Base-by-base conservation (phyloP, 2,113 vertebrate genomes). In the Scalopus aquaticus region DNA sequence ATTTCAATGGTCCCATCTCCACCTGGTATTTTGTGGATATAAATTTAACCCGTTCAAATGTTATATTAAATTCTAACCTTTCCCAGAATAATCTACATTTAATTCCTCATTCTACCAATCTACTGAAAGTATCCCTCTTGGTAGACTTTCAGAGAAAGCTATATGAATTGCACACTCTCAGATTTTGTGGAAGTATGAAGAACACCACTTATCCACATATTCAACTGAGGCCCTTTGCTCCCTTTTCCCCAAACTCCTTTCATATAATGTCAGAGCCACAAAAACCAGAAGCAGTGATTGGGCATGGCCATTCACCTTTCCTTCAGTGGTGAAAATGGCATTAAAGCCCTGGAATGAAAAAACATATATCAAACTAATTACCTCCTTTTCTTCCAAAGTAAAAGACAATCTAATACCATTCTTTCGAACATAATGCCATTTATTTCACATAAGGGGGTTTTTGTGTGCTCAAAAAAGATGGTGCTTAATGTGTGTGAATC, bases 361-460 rank as follows among this genome's bases (percentile, higher is more conserved):
- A 22, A 88, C 85, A 95, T 96, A 95, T 79, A 97, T 96, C 95
- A 88, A 97, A 96, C 93, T 97, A 97, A 97, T 97, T 96, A 94
- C 95, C 90, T 92, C 72, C 90, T 90, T 87, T 94, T 91, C 90
- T 87, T 64, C 65, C 90, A 24, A 90, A 91, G 87, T 88, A 84
- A 96, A 95, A 96, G 95, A 96, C 88, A 91, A 94, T 93, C 89
- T 88, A 64, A 84, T 77, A 69, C 83, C 76, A 93, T 97, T 96
- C 94, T 91, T 83, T 91, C 30, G 19, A 86, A 94, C 67, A 90
- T 78, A 96, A 94, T 95, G 80, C 46, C 97, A 84, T 96, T 97
- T 95, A 93, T 92, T 90, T 96, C 83, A 84, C 79, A 77, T 70
- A 93, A 93, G 76, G 72, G 79, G n/a, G 24, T 16, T 84, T 90